A percentile compares a stretch with the other conserved stretches of the same genome.
Evolutionary conservation across 2,888 invertebrate genomes (phyloP).

Genomic region (Conops quadrifasciatus): DNA sequence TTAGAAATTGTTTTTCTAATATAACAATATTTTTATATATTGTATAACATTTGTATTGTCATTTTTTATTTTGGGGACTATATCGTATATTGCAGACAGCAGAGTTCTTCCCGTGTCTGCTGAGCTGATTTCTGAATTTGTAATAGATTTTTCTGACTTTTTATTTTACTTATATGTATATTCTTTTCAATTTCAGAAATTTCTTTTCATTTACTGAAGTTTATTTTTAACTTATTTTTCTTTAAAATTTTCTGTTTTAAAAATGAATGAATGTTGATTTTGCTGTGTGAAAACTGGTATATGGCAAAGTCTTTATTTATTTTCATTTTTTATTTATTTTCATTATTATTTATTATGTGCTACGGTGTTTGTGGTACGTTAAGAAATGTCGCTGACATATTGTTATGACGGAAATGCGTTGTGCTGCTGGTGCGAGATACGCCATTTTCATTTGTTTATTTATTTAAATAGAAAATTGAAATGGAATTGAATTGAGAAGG

Average conservation of each 20-base stretch:
- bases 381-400: slow-evolving; percentile 29
- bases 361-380: neutral
- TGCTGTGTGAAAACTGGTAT: neutral
- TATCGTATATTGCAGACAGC: neutral
- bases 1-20: too few species aligned
- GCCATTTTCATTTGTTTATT: slow-evolving; percentile 21
- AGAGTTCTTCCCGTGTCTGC: too few species aligned
- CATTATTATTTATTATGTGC: neutral
- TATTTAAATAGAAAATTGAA: neutral
- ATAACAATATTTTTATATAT: too few species aligned
- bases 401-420: slow-evolving; percentile 35
- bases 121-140: too few species aligned
- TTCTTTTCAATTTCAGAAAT: neutral
- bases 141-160: too few species aligned
- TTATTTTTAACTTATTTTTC: neutral
- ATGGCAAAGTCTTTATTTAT: neutral
- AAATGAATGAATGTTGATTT: slow-evolving; percentile 3
- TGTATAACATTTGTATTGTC: too few species aligned
- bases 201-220: neutral
- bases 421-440: neutral
- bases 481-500: neutral
- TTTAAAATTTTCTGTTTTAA: neutral
- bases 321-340: slow-evolving; percentile 11
- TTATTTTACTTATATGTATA: neutral
- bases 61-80: neutral